Evolutionary conservation across 2,888 invertebrate species (phyloP), one percentile per base, ranked within the genome.

Genomic region (Homarus gammarus): DNA sequence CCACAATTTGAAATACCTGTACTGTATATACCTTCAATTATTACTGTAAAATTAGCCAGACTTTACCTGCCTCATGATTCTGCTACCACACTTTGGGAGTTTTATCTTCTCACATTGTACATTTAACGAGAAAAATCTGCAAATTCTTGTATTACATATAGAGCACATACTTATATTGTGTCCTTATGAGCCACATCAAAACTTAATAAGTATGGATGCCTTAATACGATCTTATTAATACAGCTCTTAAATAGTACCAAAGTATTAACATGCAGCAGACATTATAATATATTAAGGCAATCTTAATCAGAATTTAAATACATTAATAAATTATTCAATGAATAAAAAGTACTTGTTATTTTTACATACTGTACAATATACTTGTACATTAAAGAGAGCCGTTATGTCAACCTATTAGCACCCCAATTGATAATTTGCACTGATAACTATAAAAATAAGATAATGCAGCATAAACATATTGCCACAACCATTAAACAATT

Each of bases 181-280:
- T 85, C 64, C 86, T 86, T 86, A 86, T 86, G 86, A 86, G 86
- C 86, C 86, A 86, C 86, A 86, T 86, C 70, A 70, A 77, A 40
- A 86, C 86, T 86, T 86, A 86, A 70, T 38, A 36, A 86, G 75
- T 85, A 85, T 70, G 70, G 78, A 86, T 86, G 86, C 86, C 86
- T 86, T 86, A 86, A 79, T 40, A 84, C 49, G 33, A 75, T 75
- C 84, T 84, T 84, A 84, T 51, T 61, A 56, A 75, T 84, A 84
- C 73, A 75, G 40, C 36, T 84, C 84, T 84, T 84, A 84, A 75
- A 56, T 56, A 61, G 27, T 75, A 44, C 70, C 56, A 78, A 79
- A 86, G 36, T 78, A 79, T 49, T 70, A 31, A 70, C 78, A 70
- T 86, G 86, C 86, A 86, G 51, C 79, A 86, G 70, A 22, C 79